These are phyloP conservation scores for Tipula helvola DNA, from an alignment of 2,888 invertebrate species.

Conservation along the genomic window DNA sequence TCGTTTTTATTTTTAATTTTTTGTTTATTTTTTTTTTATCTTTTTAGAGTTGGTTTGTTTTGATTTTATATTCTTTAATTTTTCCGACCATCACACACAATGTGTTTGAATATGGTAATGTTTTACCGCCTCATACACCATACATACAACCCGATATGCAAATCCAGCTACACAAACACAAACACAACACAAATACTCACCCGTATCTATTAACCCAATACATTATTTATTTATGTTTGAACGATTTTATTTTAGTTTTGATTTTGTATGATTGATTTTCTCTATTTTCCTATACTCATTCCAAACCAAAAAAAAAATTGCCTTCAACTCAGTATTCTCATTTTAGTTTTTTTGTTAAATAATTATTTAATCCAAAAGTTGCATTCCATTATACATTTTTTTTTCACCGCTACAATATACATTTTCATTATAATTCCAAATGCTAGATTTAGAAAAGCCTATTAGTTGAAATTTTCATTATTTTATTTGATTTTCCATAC, in stretches of 20 bases:
- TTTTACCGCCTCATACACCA: not conserved
- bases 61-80: not conserved
- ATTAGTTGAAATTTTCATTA: not conserved
- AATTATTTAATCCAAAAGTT: not conserved
- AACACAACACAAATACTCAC: not conserved
- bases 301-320: not conserved
- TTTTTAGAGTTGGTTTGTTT: constrained; percentile 4
- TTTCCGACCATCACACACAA: not conserved
- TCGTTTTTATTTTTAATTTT: not conserved
- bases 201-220: not conserved
- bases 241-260: not conserved
- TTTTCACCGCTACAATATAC: not conserved
- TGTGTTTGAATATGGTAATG: not conserved
- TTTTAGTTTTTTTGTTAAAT: not conserved
- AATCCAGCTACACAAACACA: not conserved
- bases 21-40: not conserved
- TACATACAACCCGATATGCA: not conserved
- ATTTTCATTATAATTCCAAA: not conserved
- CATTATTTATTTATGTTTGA: not conserved
- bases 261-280: not conserved
- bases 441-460: not conserved
- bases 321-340: not conserved
- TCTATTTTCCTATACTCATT: not conserved
- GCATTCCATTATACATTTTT: not conserved
- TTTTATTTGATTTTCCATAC: not conserved